phyloP scores from a whole-genome alignment of 2,113 vertebrate genomes.

The Corvus moneduloides region DNA sequence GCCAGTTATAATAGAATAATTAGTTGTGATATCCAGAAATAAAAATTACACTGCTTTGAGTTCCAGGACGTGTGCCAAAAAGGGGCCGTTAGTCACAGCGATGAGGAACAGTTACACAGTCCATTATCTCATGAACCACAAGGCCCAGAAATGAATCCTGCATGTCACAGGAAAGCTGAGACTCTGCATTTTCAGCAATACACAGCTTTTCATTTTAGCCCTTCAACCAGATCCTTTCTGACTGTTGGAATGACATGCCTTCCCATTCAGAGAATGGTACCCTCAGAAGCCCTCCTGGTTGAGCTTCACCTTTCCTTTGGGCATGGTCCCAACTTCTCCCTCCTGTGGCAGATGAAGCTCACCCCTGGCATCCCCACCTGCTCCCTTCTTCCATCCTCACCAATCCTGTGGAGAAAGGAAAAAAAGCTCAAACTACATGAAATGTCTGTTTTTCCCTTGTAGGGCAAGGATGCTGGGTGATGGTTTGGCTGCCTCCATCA shows the following conservation, averaged over 20 bases:
- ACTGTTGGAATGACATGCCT: not conserved
- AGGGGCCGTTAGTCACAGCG: not conserved
- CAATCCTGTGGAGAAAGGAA: too few species aligned
- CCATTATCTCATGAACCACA: not conserved
- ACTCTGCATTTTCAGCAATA: not conserved
- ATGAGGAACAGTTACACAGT: not conserved
- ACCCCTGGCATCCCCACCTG: not conserved
- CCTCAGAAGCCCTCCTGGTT: not conserved
- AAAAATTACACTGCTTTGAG: constrained; percentile 40
- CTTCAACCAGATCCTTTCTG: not conserved
- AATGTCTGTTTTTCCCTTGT: not conserved
- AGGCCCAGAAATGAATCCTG: not conserved
- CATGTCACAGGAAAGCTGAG: not conserved
- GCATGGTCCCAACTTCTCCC: not conserved
- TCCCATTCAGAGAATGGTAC: not conserved
- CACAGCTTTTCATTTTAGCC: not conserved
- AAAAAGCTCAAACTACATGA: not conserved
- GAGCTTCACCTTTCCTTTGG: not conserved
- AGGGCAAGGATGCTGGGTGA: not conserved
- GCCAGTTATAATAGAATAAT: constrained; percentile 65
- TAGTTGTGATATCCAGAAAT: constrained; percentile 64
- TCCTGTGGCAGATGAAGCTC: not conserved
- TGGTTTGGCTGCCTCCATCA: not conserved
- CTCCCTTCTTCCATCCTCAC: not conserved
- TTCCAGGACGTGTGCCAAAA: constrained; percentile 26